Percentiles rank a stretch among this genome's conserved stretches.
These are phyloP conservation scores for Elgonia sp. DNA, from an alignment of 2,888 invertebrate genomes.

Conservation along the genomic window DNA sequence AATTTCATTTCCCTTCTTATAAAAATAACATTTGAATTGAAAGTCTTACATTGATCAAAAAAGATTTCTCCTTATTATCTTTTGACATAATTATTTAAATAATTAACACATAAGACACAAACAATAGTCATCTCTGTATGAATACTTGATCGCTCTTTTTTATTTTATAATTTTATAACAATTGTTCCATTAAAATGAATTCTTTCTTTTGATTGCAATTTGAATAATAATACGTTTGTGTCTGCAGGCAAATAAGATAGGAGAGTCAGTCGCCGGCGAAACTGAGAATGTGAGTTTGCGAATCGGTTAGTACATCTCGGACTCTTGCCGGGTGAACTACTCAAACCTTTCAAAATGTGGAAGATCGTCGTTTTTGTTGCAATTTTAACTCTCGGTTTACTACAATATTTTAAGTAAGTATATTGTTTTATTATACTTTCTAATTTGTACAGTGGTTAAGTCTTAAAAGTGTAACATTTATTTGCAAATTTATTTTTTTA, in stretches of 20 bases:
- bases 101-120: too few species aligned
- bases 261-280: constrained; percentile 55
- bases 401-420: constrained; percentile 37
- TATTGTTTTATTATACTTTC: neutral
- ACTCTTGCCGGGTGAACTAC: constrained; percentile 66
- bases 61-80: too few species aligned
- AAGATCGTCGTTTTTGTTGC: constrained; percentile 44
- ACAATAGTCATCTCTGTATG: too few species aligned
- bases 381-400: constrained; percentile 23
- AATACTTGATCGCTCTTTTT: neutral
- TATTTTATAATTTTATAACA: neutral
- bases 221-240: constrained; percentile 58
- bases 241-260: constrained; percentile 54
- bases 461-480: neutral
- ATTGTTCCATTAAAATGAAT: constrained; percentile 11
- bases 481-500: too few species aligned
- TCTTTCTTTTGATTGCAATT: constrained; percentile 46
- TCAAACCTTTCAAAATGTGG: constrained; percentile 60
- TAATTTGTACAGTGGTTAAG: neutral
- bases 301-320: constrained; percentile 69
- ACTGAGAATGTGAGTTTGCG: constrained; percentile 56
- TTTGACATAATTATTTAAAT: too few species aligned
- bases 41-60: too few species aligned
- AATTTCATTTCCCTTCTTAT: too few species aligned
- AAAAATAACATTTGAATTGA: too few species aligned